These are phyloP conservation scores for Aphidius ervi DNA, from an alignment of 1,140 invertebrate species.

Conservation along the genomic window DNA sequence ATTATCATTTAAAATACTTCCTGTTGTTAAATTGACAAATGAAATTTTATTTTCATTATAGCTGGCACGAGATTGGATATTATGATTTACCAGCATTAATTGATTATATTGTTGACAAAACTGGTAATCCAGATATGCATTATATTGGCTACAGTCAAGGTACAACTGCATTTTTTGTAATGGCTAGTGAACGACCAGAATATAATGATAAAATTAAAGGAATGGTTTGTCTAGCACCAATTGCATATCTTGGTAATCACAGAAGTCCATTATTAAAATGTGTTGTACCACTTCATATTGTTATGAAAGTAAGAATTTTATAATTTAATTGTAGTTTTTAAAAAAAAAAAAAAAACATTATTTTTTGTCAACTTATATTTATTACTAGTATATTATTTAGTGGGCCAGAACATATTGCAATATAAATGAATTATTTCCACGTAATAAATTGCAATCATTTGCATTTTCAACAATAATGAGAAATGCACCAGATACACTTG, in stretches of 20 bases:
- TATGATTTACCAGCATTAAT: constrained; percentile 60
- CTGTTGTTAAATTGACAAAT: no score
- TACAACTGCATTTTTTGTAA: constrained; percentile 54
- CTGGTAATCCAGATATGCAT: constrained; percentile 49
- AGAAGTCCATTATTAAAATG: constrained; percentile 44
- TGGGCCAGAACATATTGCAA: constrained; percentile 48
- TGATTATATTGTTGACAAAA: constrained; percentile 56
- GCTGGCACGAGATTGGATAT: constrained; percentile 56
- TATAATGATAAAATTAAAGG: constrained; percentile 62
- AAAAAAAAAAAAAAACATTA: background rate
- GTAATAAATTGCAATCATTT: constrained; percentile 41
- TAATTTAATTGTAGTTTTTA: no score
- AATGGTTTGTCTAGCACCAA: constrained; percentile 64
- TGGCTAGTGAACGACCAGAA: constrained; percentile 62
- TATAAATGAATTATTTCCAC: constrained; percentile 46
- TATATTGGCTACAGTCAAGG: constrained; percentile 61
- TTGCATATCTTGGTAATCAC: constrained; percentile 52
- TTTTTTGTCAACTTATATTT: constrained; percentile 23
- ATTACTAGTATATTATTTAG: constrained; percentile 36
- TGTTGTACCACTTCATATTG: constrained; percentile 36
- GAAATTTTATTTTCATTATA: constrained; percentile 21
- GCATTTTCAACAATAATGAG: constrained; percentile 41
- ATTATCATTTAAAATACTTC: no score
- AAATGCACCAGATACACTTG: constrained; percentile 42
- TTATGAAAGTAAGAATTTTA: constrained; percentile 42